These are phyloP conservation scores for Coregonus suidteri DNA, from an alignment of 2,797 vertebrate genomes.

Conservation along the genomic window DNA sequence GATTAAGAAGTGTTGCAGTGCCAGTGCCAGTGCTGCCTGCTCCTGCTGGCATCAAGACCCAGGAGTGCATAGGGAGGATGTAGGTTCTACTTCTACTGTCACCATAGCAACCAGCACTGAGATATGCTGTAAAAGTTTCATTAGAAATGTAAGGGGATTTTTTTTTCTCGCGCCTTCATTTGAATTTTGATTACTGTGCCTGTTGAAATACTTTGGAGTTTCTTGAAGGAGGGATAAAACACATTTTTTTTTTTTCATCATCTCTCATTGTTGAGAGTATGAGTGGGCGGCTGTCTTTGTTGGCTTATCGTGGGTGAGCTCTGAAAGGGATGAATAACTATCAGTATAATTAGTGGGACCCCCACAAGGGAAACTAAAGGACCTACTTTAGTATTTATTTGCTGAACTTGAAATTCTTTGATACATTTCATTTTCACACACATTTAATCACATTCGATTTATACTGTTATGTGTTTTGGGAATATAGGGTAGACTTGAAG, in stretches of 20 bases:
- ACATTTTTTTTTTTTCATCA: slow-evolving; percentile 32
- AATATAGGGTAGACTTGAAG: not conserved
- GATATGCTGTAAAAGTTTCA: slow-evolving; percentile 45
- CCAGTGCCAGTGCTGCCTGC: not conserved
- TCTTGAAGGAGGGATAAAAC: slow-evolving; percentile 38
- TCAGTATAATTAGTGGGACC: slow-evolving; percentile 44
- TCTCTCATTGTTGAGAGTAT: slow-evolving; percentile 45
- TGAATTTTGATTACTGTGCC: slow-evolving; percentile 40
- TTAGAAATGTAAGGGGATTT: slow-evolving; percentile 36
- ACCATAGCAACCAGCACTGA: slow-evolving; percentile 50
- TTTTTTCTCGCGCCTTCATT: slow-evolving; percentile 25
- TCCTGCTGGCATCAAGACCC: not conserved
- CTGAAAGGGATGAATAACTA: slow-evolving; percentile 41
- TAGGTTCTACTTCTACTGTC: slow-evolving; percentile 28
- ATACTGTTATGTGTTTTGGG: not conserved
- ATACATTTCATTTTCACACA: slow-evolving; percentile 7
- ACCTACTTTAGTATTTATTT: not conserved
- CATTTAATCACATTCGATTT: not conserved
- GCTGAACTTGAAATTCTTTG: not conserved
- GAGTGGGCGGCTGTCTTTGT: slow-evolving; percentile 29
- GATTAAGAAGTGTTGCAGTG: not conserved
- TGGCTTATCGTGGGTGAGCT: slow-evolving; percentile 36
- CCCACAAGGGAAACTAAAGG: slow-evolving; percentile 18
- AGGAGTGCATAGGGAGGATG: not conserved
- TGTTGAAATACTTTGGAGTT: slow-evolving; percentile 38